Evolutionary conservation across 2,888 invertebrate genomes (phyloP).

Genomic region (Uropetala carovei): DNA sequence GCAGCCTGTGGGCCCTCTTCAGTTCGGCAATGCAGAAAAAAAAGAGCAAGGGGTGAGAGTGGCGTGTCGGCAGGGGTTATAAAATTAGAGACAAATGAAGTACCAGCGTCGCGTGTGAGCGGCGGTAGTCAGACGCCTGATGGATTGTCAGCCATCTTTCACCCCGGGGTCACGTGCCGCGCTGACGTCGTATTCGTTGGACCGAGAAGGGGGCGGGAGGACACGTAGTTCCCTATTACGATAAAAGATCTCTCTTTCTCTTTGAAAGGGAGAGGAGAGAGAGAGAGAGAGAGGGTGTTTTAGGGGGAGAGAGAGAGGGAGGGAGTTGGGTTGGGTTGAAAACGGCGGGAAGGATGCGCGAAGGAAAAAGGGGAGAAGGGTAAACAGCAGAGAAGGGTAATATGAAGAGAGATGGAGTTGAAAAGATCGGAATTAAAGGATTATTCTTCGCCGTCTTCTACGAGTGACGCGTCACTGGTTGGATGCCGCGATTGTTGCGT

Average conservation of each 20-base stretch:
- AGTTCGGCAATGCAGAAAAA: conserved; percentile 20
- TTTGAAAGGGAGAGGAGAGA: not conserved
- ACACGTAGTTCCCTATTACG: not conserved
- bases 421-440: too few relatives aligned
- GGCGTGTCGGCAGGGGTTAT: not conserved
- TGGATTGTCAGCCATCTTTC: conserved; percentile 38
- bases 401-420: too few relatives aligned
- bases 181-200: conserved; percentile 31
- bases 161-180: conserved; percentile 36
- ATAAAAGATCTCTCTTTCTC: not conserved
- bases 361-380: not conserved
- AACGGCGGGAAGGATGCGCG: not conserved
- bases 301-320: not conserved
- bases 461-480: too few relatives aligned
- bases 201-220: conserved; percentile 15
- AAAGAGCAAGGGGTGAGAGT: not conserved
- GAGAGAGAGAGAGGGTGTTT: not conserved
- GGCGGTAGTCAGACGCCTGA: conserved; percentile 36
- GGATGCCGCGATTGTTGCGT: too few relatives aligned
- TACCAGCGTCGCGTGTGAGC: not conserved
- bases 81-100: conserved; percentile 62
- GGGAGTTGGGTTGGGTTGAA: not conserved
- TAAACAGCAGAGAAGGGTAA: too few relatives aligned
- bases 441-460: too few relatives aligned
- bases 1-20: not conserved